Conservation (phyloP, 1,140 invertebrate species). For the Thaumatotibia leucotreta region DNA sequence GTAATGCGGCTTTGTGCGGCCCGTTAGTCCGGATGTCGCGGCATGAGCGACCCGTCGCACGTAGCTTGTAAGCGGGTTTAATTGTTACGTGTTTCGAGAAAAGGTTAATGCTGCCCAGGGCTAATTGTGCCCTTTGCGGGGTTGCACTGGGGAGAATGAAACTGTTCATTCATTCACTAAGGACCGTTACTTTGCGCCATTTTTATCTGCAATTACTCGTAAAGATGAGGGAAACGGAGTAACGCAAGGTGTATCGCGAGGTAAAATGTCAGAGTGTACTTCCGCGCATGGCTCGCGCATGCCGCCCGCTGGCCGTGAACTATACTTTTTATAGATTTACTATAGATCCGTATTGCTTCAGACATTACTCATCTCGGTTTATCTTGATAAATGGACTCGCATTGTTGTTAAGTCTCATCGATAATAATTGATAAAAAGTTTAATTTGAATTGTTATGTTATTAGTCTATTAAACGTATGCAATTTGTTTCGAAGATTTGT, state of each 20-base stretch:
- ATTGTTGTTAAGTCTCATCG: conserved; percentile 32
- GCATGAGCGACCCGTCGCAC: conserved; percentile 34
- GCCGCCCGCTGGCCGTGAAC: conserved; percentile 51
- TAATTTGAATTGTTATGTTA: conserved; percentile 27
- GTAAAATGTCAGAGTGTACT: conserved; percentile 57
- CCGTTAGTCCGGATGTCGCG: conserved; percentile 53
- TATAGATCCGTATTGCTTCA: conserved; percentile 48
- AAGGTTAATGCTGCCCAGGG: conserved; percentile 30
- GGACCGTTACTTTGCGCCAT: conserved; percentile 49
- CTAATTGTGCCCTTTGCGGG: conserved; percentile 27
- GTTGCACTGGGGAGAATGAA: conserved; percentile 37
- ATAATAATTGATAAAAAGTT: conserved; percentile 29
- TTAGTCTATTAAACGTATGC: neutral
- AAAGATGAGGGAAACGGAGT: conserved; percentile 31
- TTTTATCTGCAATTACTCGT: conserved; percentile 52
- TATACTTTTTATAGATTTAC: conserved; percentile 59
- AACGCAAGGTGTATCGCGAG: conserved; percentile 31
- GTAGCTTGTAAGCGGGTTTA: conserved; percentile 20
- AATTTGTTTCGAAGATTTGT: neutral
- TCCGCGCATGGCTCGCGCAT: conserved; percentile 40
- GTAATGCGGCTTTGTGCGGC: conserved; percentile 32
- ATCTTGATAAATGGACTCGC: conserved; percentile 41
- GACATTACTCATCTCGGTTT: conserved; percentile 49
- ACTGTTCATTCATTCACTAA: conserved; percentile 39
- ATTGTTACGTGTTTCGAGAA: conserved; percentile 16